Conservation (phyloP, 2,113 vertebrate species). For the Anarrhichthys ocellatus region DNA sequence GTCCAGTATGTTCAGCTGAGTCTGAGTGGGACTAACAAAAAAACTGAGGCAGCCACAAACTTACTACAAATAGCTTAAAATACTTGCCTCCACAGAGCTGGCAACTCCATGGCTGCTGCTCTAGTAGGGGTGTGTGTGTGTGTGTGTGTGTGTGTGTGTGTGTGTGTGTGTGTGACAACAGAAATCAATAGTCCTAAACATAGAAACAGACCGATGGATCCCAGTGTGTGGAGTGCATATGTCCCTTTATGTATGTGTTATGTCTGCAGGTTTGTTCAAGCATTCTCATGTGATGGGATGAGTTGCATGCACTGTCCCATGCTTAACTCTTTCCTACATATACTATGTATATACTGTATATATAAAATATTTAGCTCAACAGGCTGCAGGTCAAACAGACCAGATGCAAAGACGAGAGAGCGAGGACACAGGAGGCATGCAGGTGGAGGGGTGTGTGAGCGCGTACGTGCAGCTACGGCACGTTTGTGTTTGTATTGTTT, state of each 20-base stretch:
- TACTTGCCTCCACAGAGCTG: conserved; percentile 48
- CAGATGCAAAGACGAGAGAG: background rate
- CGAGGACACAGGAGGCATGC: background rate
- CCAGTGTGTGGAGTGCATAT: conserved; percentile 16
- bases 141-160: background rate
- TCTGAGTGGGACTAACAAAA: background rate
- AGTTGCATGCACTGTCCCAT: conserved; percentile 2
- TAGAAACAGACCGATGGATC: conserved; percentile 25
- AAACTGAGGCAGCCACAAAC: conserved; percentile 28
- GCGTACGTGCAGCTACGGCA: conserved; percentile 12
- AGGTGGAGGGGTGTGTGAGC: background rate
- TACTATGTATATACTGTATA: background rate
- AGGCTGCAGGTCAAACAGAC: background rate
- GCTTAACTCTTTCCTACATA: background rate
- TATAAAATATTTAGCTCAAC: background rate
- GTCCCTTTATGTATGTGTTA: conserved; percentile 5
- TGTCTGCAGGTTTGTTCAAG: conserved; percentile 14
- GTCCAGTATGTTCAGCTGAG: conserved; percentile 8
- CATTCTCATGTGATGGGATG: conserved; percentile 2
- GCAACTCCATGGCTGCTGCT: conserved; percentile 10
- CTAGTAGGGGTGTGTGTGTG: background rate
- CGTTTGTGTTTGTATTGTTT: conserved; percentile 37
- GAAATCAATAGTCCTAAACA: conserved; percentile 10
- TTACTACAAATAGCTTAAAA: conserved; percentile 69
- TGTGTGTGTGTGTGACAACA: conserved; percentile 19